Conservation (phyloP, 1,140 invertebrate species). For the Trissolcus basalis region DNA sequence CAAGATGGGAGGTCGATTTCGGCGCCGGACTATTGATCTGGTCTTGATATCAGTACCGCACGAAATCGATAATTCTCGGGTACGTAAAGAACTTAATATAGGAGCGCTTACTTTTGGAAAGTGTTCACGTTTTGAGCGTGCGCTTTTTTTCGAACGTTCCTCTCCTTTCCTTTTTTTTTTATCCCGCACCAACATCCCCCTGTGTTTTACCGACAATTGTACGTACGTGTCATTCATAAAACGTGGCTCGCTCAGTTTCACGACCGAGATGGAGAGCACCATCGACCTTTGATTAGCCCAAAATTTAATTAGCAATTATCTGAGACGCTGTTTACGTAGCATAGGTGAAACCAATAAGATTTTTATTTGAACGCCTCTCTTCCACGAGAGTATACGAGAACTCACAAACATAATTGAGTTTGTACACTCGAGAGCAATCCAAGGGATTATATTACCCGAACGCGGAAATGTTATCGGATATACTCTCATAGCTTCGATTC, state of each 20-base stretch:
- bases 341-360: constrained; percentile 11
- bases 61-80: constrained; percentile 69
- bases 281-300: constrained; percentile 15
- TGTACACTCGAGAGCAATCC: neutral
- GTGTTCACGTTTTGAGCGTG: too few species aligned
- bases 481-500: constrained; percentile 33
- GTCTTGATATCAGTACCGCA: constrained; percentile 59
- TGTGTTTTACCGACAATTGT: too few species aligned
- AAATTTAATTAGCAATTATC: constrained; percentile 31
- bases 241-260: too few species aligned
- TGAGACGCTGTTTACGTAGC: neutral
- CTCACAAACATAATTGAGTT: constrained; percentile 16
- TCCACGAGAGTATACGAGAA: neutral
- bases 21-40: constrained; percentile 48
- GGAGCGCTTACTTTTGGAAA: constrained; percentile 23
- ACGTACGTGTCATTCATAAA: too few species aligned
- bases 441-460: constrained; percentile 33
- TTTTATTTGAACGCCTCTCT: constrained; percentile 1
- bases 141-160: too few species aligned
- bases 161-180: too few species aligned
- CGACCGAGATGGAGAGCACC: too few species aligned
- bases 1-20: constrained; percentile 64
- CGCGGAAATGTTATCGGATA: constrained; percentile 27
- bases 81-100: constrained; percentile 63
- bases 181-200: too few species aligned